Evolutionary conservation across 2,888 invertebrate genomes (phyloP), one percentile per base, ranked within the genome.

Genomic region (Tiliacea aurago): DNA sequence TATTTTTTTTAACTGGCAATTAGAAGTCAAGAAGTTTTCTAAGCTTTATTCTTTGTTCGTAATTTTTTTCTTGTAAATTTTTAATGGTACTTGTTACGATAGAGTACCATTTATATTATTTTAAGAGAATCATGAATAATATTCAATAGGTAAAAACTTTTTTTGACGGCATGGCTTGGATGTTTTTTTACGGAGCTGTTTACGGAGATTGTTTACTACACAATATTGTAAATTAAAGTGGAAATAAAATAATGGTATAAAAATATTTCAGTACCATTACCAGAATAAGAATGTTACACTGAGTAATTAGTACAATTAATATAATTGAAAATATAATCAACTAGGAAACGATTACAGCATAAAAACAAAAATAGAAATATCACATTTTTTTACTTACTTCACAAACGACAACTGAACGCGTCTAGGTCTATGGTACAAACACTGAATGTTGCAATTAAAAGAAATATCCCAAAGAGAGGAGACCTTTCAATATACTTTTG

Each of bases 381-480:
- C 20, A 47, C 5, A 53, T 41, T 33, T 64, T 28, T 20, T 65
- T 49, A n/a, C 73, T 77, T 33, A 53, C 82, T 67, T 64, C 43
- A 28, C 51, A 80, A 83, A 83, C 73, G 11, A 13, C 13, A 18
- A 45, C 37, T 61, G 23, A 55, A 69, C 20, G 65, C 70, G 55
- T 71, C 43, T 58, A 62, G 71, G 66, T 85, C 77, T 85, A 85
- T 85, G 86, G 68, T 72, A 68, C 66, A 73, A 75, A 59, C 53
- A 66, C 33, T 6, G 5, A 47, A 78, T 84, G 74, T 76, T 80
- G 41, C 69, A 45, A 69, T 4, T 3, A 13, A 15, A 55, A 37
- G 20, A 73, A 45, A 10, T 62, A 0, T 55, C 56, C 80, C 69
- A 18, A 55, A 18, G 1, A 47, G n/a, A 11, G 9, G 47, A 79